phyloP scores from a whole-genome alignment of 2,888 invertebrate species.

The Drosophila meridionalis region DNA sequence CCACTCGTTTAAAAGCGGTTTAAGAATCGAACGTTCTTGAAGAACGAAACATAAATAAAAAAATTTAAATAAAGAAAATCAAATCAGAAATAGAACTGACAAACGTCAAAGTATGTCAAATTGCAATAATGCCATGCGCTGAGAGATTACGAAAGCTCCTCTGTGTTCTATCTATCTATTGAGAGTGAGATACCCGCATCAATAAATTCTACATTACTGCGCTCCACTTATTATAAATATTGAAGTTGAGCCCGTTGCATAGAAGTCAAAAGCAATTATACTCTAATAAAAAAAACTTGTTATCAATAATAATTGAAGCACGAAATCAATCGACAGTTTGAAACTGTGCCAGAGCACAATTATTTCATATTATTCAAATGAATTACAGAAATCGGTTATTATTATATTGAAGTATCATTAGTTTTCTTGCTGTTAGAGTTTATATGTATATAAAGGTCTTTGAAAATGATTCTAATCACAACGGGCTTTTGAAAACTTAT shows the following conservation, averaged over 20 bases:
- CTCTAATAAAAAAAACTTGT: constrained; percentile 1
- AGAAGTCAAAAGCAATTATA: not conserved
- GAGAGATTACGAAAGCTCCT: constrained; percentile 21
- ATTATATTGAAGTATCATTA: not conserved
- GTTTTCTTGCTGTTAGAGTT: too few relatives aligned
- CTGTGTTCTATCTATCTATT: not conserved
- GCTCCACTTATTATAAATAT: constrained; percentile 22
- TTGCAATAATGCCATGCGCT: constrained; percentile 7
- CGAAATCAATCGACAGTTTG: constrained; percentile 2
- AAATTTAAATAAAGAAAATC: not conserved
- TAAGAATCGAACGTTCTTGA: constrained; percentile 2
- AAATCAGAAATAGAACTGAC: constrained; percentile 3
- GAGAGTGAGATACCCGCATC: constrained; percentile 4
- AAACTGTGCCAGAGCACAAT: constrained; percentile 12
- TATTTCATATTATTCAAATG: not conserved
- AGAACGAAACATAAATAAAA: not conserved
- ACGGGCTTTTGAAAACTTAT: not conserved
- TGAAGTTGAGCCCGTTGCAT: not conserved
- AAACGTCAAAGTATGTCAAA: constrained; percentile 20
- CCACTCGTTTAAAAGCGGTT: constrained; percentile 3
- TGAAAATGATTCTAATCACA: too few relatives aligned
- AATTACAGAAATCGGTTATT: constrained; percentile 6
- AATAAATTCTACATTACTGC: constrained; percentile 15
- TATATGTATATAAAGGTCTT: too few relatives aligned
- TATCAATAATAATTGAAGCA: constrained; percentile 15